Base-by-base conservation (phyloP, 1,140 invertebrate genomes). In the Sitobion miscanthi region DNA sequence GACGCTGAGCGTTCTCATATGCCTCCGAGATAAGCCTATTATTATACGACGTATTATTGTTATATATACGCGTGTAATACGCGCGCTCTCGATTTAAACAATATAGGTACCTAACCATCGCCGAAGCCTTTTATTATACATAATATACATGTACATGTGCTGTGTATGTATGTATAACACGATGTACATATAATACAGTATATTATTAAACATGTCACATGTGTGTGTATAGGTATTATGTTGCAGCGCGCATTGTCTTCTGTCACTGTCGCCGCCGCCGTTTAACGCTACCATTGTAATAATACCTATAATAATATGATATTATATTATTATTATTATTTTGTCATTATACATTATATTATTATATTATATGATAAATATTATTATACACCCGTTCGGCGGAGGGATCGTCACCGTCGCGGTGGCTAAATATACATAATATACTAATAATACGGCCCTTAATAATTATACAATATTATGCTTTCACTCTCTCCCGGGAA, bases 21-120 rank as follows among this genome's bases (percentile, higher is more conserved):
- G 25, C 42, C 11, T 25, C 42, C 42, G 42, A 86, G 42, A 47
- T 47, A 86, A 47, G 85, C 42, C 20, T 47, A 86, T 86, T 86
- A 42, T 85, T 85, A 85, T 85, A 30, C 85, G 85, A 86, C 42
- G 85, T 86, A 86, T 86, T 77, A 83, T 86, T 85, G 38, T 30
- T 86, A 30, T 85, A 47, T 86, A 30, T 85, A 47, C 17, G 7
- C 30, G 35, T 83, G 35, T 83, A 82, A 82, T 82, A 82, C 35
- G 21, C 14, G 30, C 30, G 62, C 62, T 69, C 30, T n/a, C 62
- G 30, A 77, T 77, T 83, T 83, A 21, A 83, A 38, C 35, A 83
- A 30, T 69, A 30, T 69, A 9, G 45, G 45, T 47, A n/a, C n/a
- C n/a, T n/a, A 35, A 83, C 8, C n/a, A 17, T 83, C 20, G 21